A percentile compares a stretch with the other conserved stretches of the same genome.
Evolutionary conservation across 2,888 invertebrate species (phyloP).

Genomic region (Sphaerophoria taeniata): DNA sequence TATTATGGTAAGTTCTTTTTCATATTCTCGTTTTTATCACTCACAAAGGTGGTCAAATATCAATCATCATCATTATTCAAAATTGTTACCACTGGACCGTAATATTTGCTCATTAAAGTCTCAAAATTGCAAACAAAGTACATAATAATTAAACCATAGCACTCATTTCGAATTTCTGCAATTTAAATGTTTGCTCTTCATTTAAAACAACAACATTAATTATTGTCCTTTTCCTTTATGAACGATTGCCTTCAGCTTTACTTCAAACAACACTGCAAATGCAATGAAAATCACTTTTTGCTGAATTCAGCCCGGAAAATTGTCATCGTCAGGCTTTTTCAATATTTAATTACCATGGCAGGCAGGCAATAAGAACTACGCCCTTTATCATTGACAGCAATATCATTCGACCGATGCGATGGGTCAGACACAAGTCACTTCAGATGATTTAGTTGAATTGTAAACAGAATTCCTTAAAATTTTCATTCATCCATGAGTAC

Average conservation of each 20-base stretch:
- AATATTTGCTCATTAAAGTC: no score
- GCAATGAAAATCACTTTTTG: slow-evolving; percentile 8
- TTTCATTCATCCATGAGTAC: background rate
- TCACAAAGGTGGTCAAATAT: no score
- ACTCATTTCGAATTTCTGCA: background rate
- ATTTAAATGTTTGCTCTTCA: slow-evolving; percentile 26
- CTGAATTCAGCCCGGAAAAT: slow-evolving; percentile 16
- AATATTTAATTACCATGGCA: background rate
- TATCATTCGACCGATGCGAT: background rate
- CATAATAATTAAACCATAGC: background rate
- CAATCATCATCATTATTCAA: no score
- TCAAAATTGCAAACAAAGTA: no score
- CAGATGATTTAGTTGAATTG: slow-evolving; percentile 55
- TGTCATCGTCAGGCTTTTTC: slow-evolving; percentile 35
- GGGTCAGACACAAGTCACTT: slow-evolving; percentile 33
- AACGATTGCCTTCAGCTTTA: slow-evolving; percentile 35
- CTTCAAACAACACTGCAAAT: background rate
- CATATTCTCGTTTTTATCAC: background rate
- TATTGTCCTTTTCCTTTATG: slow-evolving; percentile 66
- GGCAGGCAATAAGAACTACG: background rate
- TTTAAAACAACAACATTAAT: slow-evolving; percentile 56
- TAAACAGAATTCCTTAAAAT: slow-evolving; percentile 8
- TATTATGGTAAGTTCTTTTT: slow-evolving; percentile 51
- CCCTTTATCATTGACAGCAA: background rate
- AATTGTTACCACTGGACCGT: no score